phyloP scores from a whole-genome alignment of 2,888 invertebrate genomes.

The Entomobrya proxima region DNA sequence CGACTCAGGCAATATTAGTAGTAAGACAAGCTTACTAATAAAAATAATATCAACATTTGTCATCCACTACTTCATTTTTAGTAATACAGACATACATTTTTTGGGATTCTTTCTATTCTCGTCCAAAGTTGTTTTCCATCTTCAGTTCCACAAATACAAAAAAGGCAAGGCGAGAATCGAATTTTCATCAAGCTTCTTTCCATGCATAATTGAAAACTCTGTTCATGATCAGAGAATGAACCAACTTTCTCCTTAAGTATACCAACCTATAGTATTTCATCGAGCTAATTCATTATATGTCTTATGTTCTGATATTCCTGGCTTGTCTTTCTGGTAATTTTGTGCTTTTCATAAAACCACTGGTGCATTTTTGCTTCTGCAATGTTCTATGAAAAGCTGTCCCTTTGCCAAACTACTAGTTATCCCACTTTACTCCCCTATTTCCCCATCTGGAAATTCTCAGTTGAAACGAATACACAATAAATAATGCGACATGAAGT shows the following conservation, averaged over 20 bases:
- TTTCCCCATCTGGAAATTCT: no score
- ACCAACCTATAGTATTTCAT: no score
- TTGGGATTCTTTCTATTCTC: no score
- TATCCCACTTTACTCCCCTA: no score
- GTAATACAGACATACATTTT: no score
- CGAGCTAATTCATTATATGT: not conserved
- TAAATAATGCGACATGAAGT: slow-evolving; percentile 8
- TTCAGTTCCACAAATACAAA: not conserved
- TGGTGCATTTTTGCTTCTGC: not conserved
- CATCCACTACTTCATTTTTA: no score
- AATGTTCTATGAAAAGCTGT: not conserved
- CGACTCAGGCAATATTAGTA: no score
- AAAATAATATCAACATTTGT: no score
- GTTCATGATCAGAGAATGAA: not conserved
- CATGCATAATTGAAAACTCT: not conserved
- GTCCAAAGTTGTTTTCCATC: no score
- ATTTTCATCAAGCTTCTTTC: not conserved
- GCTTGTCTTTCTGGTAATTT: not conserved
- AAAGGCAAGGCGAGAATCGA: not conserved
- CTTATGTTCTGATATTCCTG: not conserved
- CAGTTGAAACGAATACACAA: not conserved
- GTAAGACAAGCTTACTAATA: no score
- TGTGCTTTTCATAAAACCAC: no score
- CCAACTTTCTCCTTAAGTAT: not conserved
- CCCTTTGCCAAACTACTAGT: not conserved